A percentile compares a stretch with the other conserved stretches of the same genome.
Conservation (phyloP, 1,140 invertebrate species). For the Laupala kohalensis region DNA sequence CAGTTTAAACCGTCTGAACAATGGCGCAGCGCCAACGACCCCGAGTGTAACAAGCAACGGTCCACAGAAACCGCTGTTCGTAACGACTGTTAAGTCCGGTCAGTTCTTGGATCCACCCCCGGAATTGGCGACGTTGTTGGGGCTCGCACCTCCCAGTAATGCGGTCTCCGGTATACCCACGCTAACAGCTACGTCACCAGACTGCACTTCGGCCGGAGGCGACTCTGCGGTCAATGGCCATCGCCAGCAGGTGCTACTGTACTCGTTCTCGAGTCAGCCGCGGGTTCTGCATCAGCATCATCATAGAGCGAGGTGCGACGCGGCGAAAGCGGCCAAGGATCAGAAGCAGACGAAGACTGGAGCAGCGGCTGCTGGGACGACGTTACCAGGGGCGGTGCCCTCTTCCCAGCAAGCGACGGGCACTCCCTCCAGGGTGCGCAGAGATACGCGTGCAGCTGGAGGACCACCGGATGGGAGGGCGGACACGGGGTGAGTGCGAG, state of each 20-base stretch:
- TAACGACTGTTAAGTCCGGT: slow-evolving; percentile 63
- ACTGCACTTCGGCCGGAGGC: not conserved
- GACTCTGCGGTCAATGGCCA: slow-evolving; percentile 4
- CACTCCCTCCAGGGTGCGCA: not conserved
- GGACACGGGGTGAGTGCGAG: too few species aligned
- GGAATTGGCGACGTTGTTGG: slow-evolving; percentile 48
- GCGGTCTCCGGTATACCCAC: slow-evolving; percentile 21
- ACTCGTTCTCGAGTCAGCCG: slow-evolving; percentile 44
- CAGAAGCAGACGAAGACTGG: slow-evolving; percentile 27
- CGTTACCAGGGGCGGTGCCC: not conserved
- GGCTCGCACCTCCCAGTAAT: slow-evolving; percentile 29
- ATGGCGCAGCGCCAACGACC: not conserved
- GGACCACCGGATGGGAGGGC: not conserved
- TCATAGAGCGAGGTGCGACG: slow-evolving; percentile 24
- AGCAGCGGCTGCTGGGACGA: slow-evolving; percentile 6
- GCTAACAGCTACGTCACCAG: slow-evolving; percentile 18
- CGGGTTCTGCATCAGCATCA: slow-evolving; percentile 27
- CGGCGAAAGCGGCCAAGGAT: slow-evolving; percentile 24
- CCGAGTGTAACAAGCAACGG: slow-evolving; percentile 23
- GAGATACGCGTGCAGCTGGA: not conserved
- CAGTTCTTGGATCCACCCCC: slow-evolving; percentile 63
- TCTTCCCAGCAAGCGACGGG: too few species aligned
- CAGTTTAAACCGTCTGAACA: not conserved
- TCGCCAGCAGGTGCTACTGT: slow-evolving; percentile 32
- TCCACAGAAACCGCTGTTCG: slow-evolving; percentile 42